A percentile compares a stretch with the other conserved stretches of the same genome.
Conservation (phyloP, 2,888 invertebrate genomes). For the Pristionchus mayeri region DNA sequence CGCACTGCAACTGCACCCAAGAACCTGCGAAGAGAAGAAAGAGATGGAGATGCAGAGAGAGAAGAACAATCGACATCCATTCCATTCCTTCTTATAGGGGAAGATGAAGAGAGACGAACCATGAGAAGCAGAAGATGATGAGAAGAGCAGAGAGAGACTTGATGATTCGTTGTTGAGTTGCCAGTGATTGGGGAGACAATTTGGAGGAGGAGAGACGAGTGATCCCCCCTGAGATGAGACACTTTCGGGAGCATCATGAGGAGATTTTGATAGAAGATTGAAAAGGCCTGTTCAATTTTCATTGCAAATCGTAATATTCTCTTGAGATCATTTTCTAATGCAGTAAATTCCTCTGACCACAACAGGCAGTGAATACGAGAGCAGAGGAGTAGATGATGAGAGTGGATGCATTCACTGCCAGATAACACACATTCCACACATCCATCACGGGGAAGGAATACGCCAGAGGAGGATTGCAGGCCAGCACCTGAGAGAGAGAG, state of each 20-base stretch:
- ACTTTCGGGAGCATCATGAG: too few species aligned
- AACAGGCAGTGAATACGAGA: conserved; percentile 30
- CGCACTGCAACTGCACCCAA: conserved; percentile 40
- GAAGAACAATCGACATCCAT: background rate
- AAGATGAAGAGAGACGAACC: conserved; percentile 5
- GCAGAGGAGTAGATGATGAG: conserved; percentile 41
- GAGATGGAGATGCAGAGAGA: too few species aligned
- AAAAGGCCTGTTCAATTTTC: too few species aligned
- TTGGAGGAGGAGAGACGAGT: background rate
- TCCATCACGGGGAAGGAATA: conserved; percentile 35
- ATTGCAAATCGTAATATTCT: background rate
- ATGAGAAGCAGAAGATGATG: conserved; percentile 46
- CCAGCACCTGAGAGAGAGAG: background rate
- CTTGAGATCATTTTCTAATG: background rate
- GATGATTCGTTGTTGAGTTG: conserved; percentile 44
- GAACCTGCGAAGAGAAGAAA: conserved; percentile 36
- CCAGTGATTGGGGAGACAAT: background rate
- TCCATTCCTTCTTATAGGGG: background rate
- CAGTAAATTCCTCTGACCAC: conserved; percentile 14
- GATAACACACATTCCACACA: conserved; percentile 45
- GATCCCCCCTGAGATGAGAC: conserved; percentile 35
- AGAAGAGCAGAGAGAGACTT: conserved; percentile 41
- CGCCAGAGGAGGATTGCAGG: conserved; percentile 43
- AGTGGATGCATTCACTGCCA: conserved; percentile 40
- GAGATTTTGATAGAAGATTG: too few species aligned